These are phyloP conservation scores for Halichoerus grypus DNA, from an alignment of 2,113 vertebrate genomes.

Conservation along the genomic window DNA sequence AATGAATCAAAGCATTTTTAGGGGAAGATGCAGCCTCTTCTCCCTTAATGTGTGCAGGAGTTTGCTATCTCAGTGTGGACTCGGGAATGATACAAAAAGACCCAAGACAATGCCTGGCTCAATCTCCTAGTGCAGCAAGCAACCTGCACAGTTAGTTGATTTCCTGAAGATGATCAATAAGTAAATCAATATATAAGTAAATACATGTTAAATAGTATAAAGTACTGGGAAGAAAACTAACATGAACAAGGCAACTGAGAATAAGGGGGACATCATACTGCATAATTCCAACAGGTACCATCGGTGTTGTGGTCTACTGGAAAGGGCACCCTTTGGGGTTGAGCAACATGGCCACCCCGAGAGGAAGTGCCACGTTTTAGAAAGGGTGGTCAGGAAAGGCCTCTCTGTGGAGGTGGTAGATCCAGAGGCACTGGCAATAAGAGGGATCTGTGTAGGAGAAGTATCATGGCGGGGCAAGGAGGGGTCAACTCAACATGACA, in stretches of 20 bases:
- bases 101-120: background rate
- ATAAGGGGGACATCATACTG: accelerated
- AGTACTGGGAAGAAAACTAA: background rate
- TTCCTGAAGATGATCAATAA: background rate
- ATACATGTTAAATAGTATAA: background rate
- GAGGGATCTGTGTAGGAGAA: background rate
- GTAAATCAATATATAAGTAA: background rate
- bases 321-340: background rate
- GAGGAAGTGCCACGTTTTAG: background rate
- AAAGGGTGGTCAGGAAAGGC: background rate
- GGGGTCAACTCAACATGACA: background rate
- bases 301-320: accelerated
- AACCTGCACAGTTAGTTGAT: background rate
- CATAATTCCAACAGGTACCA: background rate
- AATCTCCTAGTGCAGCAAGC: background rate
- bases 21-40: background rate
- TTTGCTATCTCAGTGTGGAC: background rate
- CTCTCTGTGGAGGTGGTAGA: background rate
- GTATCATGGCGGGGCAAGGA: accelerated
- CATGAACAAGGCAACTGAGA: background rate
- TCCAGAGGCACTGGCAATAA: background rate
- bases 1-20: background rate
- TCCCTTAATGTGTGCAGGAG: background rate
- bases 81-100: background rate
- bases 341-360: background rate